Conservation (phyloP, 2,797 vertebrate species). For the Pseudocheirus occidentalis region DNA sequence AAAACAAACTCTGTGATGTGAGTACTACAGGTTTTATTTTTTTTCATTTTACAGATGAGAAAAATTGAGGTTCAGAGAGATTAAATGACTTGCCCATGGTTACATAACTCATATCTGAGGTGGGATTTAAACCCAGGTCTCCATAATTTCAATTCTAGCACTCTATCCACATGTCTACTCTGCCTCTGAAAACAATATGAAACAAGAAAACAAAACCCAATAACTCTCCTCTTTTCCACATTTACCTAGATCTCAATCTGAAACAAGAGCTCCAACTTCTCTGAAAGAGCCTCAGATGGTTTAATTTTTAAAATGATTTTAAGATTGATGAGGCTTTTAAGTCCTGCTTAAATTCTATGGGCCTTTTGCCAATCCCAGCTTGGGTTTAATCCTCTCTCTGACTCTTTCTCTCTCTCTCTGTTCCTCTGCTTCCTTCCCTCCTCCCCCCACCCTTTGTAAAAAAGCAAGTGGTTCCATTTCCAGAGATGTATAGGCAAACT, state of each 20-base stretch:
- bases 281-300: not conserved
- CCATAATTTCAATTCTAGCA: not conserved
- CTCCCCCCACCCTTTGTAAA: not conserved
- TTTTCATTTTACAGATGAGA: not conserved
- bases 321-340: not conserved
- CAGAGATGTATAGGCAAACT: no score
- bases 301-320: slow-evolving; percentile 18
- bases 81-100: not conserved
- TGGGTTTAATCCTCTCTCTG: not conserved
- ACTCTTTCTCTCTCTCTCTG: no score
- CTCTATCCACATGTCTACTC: not conserved
- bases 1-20: not conserved
- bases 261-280: slow-evolving; percentile 16
- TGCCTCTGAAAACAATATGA: not conserved
- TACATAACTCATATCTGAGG: not conserved
- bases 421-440: no score
- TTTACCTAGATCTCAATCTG: not conserved
- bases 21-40: not conserved
- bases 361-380: not conserved
- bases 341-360: not conserved
- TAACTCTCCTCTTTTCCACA: not conserved
- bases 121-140: not conserved
- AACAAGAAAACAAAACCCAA: not conserved
- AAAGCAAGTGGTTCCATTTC: no score
- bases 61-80: not conserved